Evolutionary conservation across 2,888 invertebrate species (phyloP).

Genomic region (Caenorhabditis sulstoni): DNA sequence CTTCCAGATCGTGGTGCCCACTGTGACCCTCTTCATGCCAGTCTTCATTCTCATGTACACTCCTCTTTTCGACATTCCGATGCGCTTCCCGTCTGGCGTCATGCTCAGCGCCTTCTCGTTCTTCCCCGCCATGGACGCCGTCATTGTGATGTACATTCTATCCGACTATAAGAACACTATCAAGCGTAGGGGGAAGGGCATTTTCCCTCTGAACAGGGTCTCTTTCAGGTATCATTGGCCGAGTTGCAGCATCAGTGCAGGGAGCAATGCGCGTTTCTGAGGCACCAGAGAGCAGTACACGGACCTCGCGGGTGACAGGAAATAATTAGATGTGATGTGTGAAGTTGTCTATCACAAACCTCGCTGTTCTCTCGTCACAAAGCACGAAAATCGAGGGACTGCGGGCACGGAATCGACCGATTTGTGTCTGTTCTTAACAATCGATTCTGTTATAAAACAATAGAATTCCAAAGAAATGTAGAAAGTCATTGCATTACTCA

Average conservation of each 20-base stretch:
- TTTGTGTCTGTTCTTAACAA: too few species aligned
- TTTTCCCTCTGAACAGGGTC: background rate
- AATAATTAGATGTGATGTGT: too few species aligned
- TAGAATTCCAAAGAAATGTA: too few species aligned
- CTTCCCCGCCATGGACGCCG: conserved; percentile 38
- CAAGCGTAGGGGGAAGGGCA: conserved; percentile 7
- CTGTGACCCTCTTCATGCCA: conserved; percentile 26
- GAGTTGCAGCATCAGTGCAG: background rate
- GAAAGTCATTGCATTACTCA: conserved; percentile 21
- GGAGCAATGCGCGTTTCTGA: conserved; percentile 1
- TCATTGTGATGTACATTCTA: conserved; percentile 42
- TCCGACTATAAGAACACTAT: conserved; percentile 30
- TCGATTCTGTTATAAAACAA: too few species aligned
- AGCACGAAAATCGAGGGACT: too few species aligned
- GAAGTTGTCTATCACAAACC: too few species aligned
- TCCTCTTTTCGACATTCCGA: conserved; percentile 10
- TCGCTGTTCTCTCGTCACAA: too few species aligned
- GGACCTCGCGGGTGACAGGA: too few species aligned
- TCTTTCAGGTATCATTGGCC: conserved; percentile 17
- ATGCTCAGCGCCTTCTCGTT: conserved; percentile 25
- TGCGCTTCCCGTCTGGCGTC: conserved; percentile 33
- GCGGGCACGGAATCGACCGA: too few species aligned
- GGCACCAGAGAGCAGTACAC: background rate
- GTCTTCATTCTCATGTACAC: conserved; percentile 23
- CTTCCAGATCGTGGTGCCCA: conserved; percentile 36